Base-by-base conservation (phyloP, 92 coral and sea anemone species). In the Porites lobata region DNA sequence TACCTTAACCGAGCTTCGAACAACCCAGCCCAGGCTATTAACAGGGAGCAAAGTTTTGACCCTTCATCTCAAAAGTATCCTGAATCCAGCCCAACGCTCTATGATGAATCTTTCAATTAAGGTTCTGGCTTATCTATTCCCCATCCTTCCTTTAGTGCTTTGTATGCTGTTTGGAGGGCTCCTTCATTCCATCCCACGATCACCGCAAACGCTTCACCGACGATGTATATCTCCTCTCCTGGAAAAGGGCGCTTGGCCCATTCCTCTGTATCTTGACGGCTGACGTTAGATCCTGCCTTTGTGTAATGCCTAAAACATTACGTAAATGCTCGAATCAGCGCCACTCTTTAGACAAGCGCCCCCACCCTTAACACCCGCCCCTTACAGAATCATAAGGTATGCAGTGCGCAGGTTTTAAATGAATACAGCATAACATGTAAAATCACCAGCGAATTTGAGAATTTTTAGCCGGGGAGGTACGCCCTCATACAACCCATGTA, bases 221-320 rank as follows among this genome's bases (percentile, higher is more conserved):
- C 75, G 24, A 81, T 29, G 70, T 65, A 81, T 12, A 81, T n/a
- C 29, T 81, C 85, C 70, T 50, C 77, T 21, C 77, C 85, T 6
- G 59, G 77, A 21, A 68, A 17, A 12, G 85, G 85, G 18, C 85
- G 85, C 51, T 81, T 81, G 15, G 85, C 76, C 85, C 85, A 81
- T 10, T 68, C 64, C 24, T 70, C 70, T 2, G 68, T 11, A 9
- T 66, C 32, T 12, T 24, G 47, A 29, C 19, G 72, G 22, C 75
- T 70, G 19, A 66, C 56, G 21, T 81, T 72, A 11, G 70, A 81
- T 13, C 85, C 76, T 17, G 85, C 75, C 76, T 47, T 68, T 47
- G 56, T 70, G 17, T 65, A 17, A 71, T 81, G 85, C 85, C 85
- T 81, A 1, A 18, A 62, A 62, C 7, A 38, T 38, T 38, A 38